Base-by-base conservation (phyloP, 2,888 invertebrate species). In the Machimus rusticus region DNA sequence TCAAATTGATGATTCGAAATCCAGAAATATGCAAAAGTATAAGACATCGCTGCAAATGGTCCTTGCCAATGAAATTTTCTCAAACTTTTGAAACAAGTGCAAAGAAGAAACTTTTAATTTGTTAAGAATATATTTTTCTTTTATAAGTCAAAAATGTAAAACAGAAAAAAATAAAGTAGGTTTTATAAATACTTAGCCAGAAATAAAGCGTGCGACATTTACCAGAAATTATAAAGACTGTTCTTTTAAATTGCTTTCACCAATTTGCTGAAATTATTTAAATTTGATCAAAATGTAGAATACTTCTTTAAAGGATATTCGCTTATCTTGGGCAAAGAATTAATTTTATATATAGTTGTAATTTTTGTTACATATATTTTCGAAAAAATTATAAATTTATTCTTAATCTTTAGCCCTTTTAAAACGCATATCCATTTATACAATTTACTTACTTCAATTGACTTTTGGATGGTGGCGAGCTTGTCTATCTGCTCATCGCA, bases 401-500 rank as follows among this genome's bases (percentile, higher is more conserved):
- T 39, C 2, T 39, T 39, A 39, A 12, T 39, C 12, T 39, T 39
- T 12, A 2, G 12, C 39, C 39, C 39, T 39, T 12, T 39, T 39
- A 39, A 34, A 39, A 19, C 19, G n/a, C 0, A 55, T 19, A 55
- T 8, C 5, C 19, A n/a, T 55, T 9, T 55, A 19, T 6, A 55
- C 8, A 6, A 5, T 6, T 8, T 55, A 55, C 43, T 16, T 86
- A 87, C 88, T 23, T 87, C 89, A 77, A 88, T 79, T 55, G 79
- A 85, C 76, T 87, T 89, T 28, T 88, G 87, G 28, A 89, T 88
- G 14, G 37, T 46, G 14, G 66, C 84, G 28, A 89, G 23, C 39
- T 86, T 85, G n/a, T 77, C 74, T 37, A 89, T 89, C 57, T 89
- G 87, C 76, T 88, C 86, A 16, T 37, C 23, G 34, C 88, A 88